Conservation (phyloP, 2,113 vertebrate species). For the Mustelus asterias region DNA sequence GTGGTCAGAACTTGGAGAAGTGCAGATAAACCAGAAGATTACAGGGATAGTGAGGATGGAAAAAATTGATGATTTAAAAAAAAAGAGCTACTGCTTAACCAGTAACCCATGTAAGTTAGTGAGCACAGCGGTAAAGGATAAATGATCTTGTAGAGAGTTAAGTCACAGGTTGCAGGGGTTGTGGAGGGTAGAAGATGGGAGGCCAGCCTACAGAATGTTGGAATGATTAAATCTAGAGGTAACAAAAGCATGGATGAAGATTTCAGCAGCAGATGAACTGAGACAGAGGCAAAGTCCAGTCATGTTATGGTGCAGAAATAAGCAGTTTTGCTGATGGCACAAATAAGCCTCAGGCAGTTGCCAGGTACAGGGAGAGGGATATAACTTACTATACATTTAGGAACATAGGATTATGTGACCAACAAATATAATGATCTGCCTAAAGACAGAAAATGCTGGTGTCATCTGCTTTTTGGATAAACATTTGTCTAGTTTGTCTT, state of each 20-base stretch:
- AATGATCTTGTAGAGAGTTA: background rate
- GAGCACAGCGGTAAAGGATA: background rate
- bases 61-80: background rate
- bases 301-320: background rate
- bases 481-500: background rate
- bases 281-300: background rate
- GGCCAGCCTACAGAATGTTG: background rate
- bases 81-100: background rate
- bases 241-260: background rate
- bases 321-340: background rate
- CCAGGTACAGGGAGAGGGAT: background rate
- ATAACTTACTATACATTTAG: background rate
- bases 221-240: background rate
- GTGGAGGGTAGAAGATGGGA: background rate
- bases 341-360: background rate
- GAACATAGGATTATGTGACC: background rate
- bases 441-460: too few species aligned
- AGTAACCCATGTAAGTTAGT: background rate
- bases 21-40: background rate
- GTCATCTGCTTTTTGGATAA: too few species aligned
- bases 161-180: background rate
- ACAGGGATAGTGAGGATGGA: background rate
- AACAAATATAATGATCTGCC: background rate
- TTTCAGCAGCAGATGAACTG: background rate
- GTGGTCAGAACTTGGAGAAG: background rate